Evolutionary conservation across 2,113 vertebrate species (phyloP).

Genomic region (Alectura lathami): DNA sequence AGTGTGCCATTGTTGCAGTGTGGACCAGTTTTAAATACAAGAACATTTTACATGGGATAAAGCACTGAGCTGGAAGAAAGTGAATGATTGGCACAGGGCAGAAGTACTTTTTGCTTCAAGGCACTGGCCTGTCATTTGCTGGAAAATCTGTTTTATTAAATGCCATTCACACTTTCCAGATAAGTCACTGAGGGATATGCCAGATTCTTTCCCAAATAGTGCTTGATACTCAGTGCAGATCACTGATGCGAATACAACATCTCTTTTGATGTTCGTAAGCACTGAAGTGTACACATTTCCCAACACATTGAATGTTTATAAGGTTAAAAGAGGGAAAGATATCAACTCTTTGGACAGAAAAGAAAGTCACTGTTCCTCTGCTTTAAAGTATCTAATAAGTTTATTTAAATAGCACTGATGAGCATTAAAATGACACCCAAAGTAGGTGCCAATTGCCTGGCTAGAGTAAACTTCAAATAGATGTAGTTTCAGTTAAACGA

Average conservation of each 20-base stretch:
- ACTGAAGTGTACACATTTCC: slow-evolving; percentile 17
- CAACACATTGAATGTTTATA: not conserved
- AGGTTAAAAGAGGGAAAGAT: not conserved
- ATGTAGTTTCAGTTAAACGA: not conserved
- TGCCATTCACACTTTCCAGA: slow-evolving; percentile 65
- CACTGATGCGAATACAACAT: slow-evolving; percentile 44
- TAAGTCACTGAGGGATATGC: slow-evolving; percentile 57
- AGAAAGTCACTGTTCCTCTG: not conserved
- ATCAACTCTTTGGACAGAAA: not conserved
- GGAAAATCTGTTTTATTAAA: slow-evolving; percentile 72
- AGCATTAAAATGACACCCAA: not conserved
- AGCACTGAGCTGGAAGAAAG: slow-evolving; percentile 49
- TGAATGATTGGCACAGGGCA: slow-evolving; percentile 64
- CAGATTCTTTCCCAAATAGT: slow-evolving; percentile 43
- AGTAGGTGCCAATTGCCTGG: not conserved
- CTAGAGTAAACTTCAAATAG: not conserved
- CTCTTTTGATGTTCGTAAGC: slow-evolving; percentile 63
- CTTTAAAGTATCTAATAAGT: not conserved
- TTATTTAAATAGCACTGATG: not conserved
- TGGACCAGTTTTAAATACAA: slow-evolving; percentile 13
- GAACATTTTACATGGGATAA: slow-evolving; percentile 30
- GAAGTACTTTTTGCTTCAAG: slow-evolving; percentile 68
- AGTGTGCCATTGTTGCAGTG: not conserved
- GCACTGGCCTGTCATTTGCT: slow-evolving; percentile 53
- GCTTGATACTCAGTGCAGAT: slow-evolving; percentile 39